Conservation (phyloP, 2,888 invertebrate species). For the Aromia moschata region DNA sequence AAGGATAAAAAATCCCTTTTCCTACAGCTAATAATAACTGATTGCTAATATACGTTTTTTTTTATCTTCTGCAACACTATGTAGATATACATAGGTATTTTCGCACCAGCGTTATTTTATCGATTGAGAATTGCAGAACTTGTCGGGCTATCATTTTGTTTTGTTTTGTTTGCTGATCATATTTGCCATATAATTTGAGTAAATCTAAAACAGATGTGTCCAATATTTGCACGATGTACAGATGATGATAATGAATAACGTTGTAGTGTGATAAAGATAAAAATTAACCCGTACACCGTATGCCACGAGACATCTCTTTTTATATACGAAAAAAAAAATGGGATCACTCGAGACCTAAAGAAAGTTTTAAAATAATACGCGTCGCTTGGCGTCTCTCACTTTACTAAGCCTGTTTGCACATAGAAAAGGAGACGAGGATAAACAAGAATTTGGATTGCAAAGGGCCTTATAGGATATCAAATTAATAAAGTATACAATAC, state of each 20-base stretch:
- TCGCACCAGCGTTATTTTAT: no score
- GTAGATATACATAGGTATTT: no score
- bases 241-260: conserved; percentile 32
- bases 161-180: conserved; percentile 25
- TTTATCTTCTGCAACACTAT: no score
- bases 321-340: neutral
- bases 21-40: no score
- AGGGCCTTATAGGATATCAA: no score
- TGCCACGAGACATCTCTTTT: neutral
- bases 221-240: conserved; percentile 41
- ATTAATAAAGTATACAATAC: no score
- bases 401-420: no score
- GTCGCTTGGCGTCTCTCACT: neutral
- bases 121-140: no score
- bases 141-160: neutral
- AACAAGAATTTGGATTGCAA: no score
- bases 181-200: conserved; percentile 24
- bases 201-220: conserved; percentile 41
- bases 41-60: no score
- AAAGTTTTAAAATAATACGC: neutral
- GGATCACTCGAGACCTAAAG: neutral
- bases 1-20: no score
- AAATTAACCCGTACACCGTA: conserved; percentile 1
- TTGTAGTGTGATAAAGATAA: conserved; percentile 36
- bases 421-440: no score